phyloP scores from a whole-genome alignment of 1,140 invertebrate species.

The Neodiprion pinetum region DNA sequence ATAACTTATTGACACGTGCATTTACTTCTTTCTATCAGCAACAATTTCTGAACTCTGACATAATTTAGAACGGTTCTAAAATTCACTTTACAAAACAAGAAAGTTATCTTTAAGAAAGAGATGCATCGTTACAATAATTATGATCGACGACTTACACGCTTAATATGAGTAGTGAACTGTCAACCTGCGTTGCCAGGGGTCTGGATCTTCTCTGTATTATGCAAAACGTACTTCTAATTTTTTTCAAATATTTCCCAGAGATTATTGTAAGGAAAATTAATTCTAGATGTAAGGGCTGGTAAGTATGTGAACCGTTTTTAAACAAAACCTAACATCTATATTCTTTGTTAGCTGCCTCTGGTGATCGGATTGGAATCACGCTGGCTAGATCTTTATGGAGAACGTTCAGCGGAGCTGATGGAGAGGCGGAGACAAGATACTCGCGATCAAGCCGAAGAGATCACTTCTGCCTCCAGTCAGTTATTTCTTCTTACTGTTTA shows the following conservation, averaged over 20 bases:
- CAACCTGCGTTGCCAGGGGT: slow-evolving; percentile 50
- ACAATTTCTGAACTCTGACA: not conserved
- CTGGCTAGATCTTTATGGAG: slow-evolving; percentile 75
- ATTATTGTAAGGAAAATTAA: not conserved
- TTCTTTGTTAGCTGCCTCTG: slow-evolving; percentile 73
- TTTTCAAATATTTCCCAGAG: not conserved
- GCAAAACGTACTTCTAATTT: not conserved
- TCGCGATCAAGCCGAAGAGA: slow-evolving; percentile 91
- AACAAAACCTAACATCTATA: not conserved
- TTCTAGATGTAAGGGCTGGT: not conserved
- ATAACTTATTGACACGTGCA: slow-evolving; percentile 1
- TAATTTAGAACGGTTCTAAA: not conserved
- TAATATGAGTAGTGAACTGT: slow-evolving; percentile 2
- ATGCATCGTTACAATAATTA: slow-evolving; percentile 21
- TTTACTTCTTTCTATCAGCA: not conserved
- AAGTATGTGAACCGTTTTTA: not conserved
- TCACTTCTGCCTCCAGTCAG: slow-evolving; percentile 71
- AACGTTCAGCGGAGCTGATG: slow-evolving; percentile 76
- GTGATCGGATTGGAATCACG: slow-evolving; percentile 82
- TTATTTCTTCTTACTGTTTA: slow-evolving; percentile 40
- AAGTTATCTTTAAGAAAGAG: not conserved
- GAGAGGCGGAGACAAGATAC: slow-evolving; percentile 88
- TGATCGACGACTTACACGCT: slow-evolving; percentile 8
- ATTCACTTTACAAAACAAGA: slow-evolving; percentile 8
- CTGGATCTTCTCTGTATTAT: slow-evolving; percentile 58